Percentiles rank a stretch among this genome's conserved stretches.
Conservation (phyloP, 2,888 invertebrate genomes). For the Leptinotarsa juncta region DNA sequence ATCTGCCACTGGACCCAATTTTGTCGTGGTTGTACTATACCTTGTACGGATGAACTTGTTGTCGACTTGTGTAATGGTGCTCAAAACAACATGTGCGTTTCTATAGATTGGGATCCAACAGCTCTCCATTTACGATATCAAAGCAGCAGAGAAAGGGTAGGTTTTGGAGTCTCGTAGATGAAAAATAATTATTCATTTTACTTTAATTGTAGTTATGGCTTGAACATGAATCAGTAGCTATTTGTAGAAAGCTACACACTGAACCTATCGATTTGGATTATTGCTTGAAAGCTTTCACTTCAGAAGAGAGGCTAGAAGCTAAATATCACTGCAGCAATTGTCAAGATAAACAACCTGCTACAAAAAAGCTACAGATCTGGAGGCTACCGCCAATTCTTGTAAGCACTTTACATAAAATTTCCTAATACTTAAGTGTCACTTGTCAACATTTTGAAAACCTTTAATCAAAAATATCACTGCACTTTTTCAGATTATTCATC, state of each 20-base stretch:
- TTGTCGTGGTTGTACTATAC: slow-evolving; percentile 87
- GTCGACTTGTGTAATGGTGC: slow-evolving; percentile 60
- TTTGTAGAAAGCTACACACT: slow-evolving; percentile 77
- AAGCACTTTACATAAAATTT: slow-evolving; percentile 45
- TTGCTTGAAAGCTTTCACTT: slow-evolving; percentile 89
- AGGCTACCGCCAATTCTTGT: slow-evolving; percentile 89
- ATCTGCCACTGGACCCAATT: slow-evolving; percentile 84
- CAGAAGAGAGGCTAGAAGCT: slow-evolving; percentile 86
- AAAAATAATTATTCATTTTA: slow-evolving; percentile 17
- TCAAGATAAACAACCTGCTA: slow-evolving; percentile 84
- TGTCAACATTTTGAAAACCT: too few relatives aligned
- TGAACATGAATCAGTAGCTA: slow-evolving; percentile 81
- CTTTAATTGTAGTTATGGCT: slow-evolving; percentile 72
- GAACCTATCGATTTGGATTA: slow-evolving; percentile 87
- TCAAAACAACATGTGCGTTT: slow-evolving; percentile 69
- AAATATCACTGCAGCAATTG: slow-evolving; percentile 89
- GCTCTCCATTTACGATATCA: slow-evolving; percentile 86
- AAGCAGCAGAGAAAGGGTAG: slow-evolving; percentile 62
- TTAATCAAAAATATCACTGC: not conserved
- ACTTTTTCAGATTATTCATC: slow-evolving; percentile 81
- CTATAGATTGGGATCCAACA: slow-evolving; percentile 96
- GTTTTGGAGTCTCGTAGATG: not conserved
- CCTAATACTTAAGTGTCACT: too few relatives aligned
- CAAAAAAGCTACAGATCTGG: slow-evolving; percentile 94
- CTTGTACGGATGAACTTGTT: slow-evolving; percentile 73